Percentiles rank a stretch among this genome's conserved stretches.
These are phyloP conservation scores for Leiothrix lutea DNA, from an alignment of 2,113 vertebrate genomes.

Conservation along the genomic window DNA sequence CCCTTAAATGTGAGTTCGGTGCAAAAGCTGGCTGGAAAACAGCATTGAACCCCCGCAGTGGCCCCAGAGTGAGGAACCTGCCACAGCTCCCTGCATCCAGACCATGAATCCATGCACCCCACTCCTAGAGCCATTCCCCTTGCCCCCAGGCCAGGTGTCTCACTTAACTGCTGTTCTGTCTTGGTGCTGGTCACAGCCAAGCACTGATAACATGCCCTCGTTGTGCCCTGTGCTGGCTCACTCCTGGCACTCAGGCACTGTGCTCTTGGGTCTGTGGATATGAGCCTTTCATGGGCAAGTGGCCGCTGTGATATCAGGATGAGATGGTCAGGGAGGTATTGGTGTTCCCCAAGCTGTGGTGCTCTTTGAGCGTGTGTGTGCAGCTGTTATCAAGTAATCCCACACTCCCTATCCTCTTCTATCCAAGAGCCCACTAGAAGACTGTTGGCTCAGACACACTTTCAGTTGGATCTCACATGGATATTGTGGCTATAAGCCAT, in stretches of 20 bases:
- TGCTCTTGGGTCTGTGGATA: not conserved
- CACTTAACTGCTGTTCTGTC: not conserved
- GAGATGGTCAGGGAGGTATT: fast-evolving
- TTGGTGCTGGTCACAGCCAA: not conserved
- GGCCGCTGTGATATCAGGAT: not conserved
- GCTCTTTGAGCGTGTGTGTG: not conserved
- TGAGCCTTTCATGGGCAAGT: not conserved
- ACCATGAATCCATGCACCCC: not conserved
- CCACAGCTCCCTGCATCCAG: not conserved
- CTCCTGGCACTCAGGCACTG: not conserved
- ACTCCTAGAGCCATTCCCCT: not conserved
- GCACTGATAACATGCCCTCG: not conserved
- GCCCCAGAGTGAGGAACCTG: not conserved
- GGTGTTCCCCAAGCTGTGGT: not conserved
- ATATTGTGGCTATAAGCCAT: not conserved
- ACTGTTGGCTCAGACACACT: not conserved
- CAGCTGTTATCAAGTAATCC: not conserved
- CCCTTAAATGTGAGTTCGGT: no score
- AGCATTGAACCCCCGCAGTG: no score
- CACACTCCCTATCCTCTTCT: not conserved
- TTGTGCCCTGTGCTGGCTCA: not conserved
- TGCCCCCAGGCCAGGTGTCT: not conserved
- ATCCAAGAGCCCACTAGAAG: not conserved
- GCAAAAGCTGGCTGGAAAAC: no score
- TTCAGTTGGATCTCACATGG: not conserved